Evolutionary conservation across 2,888 invertebrate species (phyloP).

Genomic region (Tipula helvola): DNA sequence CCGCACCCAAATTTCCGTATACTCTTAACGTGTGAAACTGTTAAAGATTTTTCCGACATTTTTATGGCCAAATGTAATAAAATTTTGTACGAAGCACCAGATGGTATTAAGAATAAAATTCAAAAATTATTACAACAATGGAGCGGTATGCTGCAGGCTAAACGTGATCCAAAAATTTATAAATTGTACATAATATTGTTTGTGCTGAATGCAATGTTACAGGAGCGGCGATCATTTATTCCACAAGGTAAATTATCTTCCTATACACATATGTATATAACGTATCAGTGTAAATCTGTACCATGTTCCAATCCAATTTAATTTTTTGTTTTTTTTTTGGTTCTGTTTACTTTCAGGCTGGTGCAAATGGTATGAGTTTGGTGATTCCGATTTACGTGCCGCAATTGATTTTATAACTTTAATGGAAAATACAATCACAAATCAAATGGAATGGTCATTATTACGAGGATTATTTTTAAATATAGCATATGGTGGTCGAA

Average conservation of each 20-base stretch:
- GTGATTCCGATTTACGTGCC: conserved; percentile 64
- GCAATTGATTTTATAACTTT: conserved; percentile 46
- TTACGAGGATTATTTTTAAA: conserved; percentile 64
- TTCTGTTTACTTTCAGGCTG: conserved; percentile 44
- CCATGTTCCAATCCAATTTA: neutral
- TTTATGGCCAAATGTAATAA: conserved; percentile 68
- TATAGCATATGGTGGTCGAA: conserved; percentile 75
- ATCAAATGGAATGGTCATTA: conserved; percentile 50
- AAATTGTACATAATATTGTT: conserved; percentile 65
- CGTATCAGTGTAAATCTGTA: neutral
- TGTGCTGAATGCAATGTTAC: conserved; percentile 78
- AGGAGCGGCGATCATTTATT: conserved; percentile 83
- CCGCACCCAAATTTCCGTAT: conserved; percentile 50
- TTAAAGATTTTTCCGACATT: conserved; percentile 58
- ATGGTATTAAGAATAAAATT: conserved; percentile 73
- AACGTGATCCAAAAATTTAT: conserved; percentile 36
- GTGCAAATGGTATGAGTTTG: conserved; percentile 83
- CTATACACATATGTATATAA: no score
- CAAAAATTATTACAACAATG: conserved; percentile 61
- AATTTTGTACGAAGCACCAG: conserved; percentile 71
- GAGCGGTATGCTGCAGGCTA: conserved; percentile 30
- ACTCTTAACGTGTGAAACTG: conserved; percentile 81
- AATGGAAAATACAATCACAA: conserved; percentile 29
- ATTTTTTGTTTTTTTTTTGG: neutral
- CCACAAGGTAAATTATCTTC: conserved; percentile 47